Base-by-base conservation (phyloP, 2,113 vertebrate genomes). In the Triplophysa siluroides region DNA sequence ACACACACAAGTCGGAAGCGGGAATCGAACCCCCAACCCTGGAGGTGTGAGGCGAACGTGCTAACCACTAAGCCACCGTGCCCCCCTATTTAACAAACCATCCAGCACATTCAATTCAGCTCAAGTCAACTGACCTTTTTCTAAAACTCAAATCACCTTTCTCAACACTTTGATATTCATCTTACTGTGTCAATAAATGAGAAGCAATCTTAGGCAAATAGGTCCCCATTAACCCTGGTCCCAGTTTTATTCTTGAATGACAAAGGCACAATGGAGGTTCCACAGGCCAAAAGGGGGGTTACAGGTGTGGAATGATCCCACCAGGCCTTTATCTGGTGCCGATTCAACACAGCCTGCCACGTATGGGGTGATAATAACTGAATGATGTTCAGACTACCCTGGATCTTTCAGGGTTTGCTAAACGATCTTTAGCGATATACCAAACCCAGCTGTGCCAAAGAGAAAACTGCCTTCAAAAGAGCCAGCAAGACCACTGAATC, bases 281-380 rank as follows among this genome's bases (percentile, higher is more conserved):
- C 70, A 52, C 61, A 69, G 26, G 75, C 23, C 13, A 12, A 61
- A 61, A 78, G 33, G 47, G 47, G 66, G 68, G 19, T 29, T 78
- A 84, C 80, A 75, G 82, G 83, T 81, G 75, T 61, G 54, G 41
- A 76, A 26, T 19, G 4, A 23, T 83, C 77, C 77, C 79, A 73
- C 66, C 84, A 85, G 77, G 77, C 19, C 74, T n/a, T 81, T 54
- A 2, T 69, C 78, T 79, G 70, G 52, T 68, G 75, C 77, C 56
- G 45, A 54, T 78, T 82, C 79, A 64, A 19, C 56, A 23, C 85
- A 74, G 62, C 18, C 78, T 76, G 70, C 68, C 70, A 81, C 85
- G 85, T 83, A 81, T 86, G 82, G 83, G 71, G 61, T 8, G 63
- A 73, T 84, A 88, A 86, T 89, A 88, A 85, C 83, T 82, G 52